Evolutionary conservation across 2,888 invertebrate species (phyloP), one percentile per base, ranked within the genome.

Genomic region (Rotaria magnacalcarata): DNA sequence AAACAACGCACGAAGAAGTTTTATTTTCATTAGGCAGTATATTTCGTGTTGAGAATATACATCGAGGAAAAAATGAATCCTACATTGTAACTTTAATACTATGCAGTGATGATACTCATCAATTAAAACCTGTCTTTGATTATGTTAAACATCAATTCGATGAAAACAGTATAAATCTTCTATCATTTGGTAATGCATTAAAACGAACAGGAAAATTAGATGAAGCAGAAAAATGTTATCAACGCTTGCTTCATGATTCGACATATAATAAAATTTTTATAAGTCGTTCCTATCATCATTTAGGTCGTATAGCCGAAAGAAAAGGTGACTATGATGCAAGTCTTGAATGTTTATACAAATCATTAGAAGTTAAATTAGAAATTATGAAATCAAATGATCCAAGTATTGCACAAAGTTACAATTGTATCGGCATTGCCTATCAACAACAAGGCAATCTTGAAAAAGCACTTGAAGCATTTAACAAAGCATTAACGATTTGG

Each of bases 341-440:
- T 67, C 67, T 67, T 19, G 67, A 67, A 41, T 67, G 19, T 27
- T 67, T 67, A 34, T 6, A 67, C 34, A 67, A 67, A 67, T 34
- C 67, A 19, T 34, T 67, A 27, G 67, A 67, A 34, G 34, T 67
- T 1, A 67, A 67, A 67, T 67, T 67, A 34, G 34, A 67, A 19
- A 67, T 67, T 7, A 67, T 67, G 67, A 67, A 67, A 67, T 3
- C 34, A 34, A 67, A 67, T 19, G 67, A 67, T 67, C 67, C 67
- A 67, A 67, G 19, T 34, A 67, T 67, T 34, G 67, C 67, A 19
- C 67, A 67, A 67, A 67, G 67, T 67, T 67, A 67, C 19, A 67
- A 67, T 67, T 67, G 67, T 34, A 67, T 67, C 19, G 67, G 67
- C 6, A 67, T 67, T 67, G 67, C 34, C 19, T 34, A 41, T 67